Percentiles rank a stretch among this genome's conserved stretches.
phyloP scores from a whole-genome alignment of 2,888 invertebrate species.

The Saturnia pavonia region DNA sequence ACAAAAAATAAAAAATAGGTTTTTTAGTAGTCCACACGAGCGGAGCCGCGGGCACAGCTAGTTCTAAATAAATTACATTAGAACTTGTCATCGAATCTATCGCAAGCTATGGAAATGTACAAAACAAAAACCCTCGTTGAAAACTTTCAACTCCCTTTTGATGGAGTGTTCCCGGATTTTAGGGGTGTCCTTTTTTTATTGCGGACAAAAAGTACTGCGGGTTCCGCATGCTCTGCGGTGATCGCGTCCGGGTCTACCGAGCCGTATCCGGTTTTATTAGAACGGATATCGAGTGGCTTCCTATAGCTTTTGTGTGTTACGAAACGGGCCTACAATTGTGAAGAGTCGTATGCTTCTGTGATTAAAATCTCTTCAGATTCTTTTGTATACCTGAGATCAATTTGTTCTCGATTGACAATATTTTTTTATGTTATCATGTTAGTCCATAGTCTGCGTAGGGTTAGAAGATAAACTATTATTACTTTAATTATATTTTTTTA shows the following conservation, averaged over 20 bases:
- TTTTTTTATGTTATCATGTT: not conserved
- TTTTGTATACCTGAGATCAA: constrained; percentile 22
- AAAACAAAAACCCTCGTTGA: constrained; percentile 26
- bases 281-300: constrained; percentile 73
- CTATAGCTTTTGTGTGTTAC: constrained; percentile 64
- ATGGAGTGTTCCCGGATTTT: constrained; percentile 54
- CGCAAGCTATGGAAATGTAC: constrained; percentile 14
- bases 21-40: too few relatives aligned
- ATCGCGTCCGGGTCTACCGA: constrained; percentile 61
- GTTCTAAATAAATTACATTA: not conserved
- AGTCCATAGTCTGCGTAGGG: too few relatives aligned
- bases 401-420: not conserved
- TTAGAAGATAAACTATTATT: too few relatives aligned
- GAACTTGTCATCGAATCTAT: constrained; percentile 7
- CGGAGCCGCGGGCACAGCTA: too few relatives aligned
- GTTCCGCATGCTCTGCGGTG: constrained; percentile 50
- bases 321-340: constrained; percentile 55
- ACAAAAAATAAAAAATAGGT: too few relatives aligned
- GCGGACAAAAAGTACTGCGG: constrained; percentile 49
- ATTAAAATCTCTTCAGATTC: constrained; percentile 40
- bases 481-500: too few relatives aligned
- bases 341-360: constrained; percentile 53
- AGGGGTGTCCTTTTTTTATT: constrained; percentile 50
- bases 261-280: constrained; percentile 74
- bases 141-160: constrained; percentile 41